Evolutionary conservation across 1,140 invertebrate genomes (phyloP), one percentile per base, ranked within the genome.

Genomic region (Battus philenor): DNA sequence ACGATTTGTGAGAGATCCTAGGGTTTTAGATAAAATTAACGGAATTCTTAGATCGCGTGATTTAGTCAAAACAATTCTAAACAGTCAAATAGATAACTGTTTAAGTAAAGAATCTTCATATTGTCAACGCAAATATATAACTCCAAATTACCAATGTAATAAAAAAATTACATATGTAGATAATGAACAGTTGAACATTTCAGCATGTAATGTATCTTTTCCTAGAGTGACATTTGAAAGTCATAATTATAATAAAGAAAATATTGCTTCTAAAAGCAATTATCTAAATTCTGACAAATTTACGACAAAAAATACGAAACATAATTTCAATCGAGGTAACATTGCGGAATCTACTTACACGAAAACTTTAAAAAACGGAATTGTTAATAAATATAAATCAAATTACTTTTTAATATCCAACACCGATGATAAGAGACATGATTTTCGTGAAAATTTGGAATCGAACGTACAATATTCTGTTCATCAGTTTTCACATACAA

Each of bases 181-280:
- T 36, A 20, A 20, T 0, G 17, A 10, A 7, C n/a, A 10, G 17
- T 6, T 16, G 1, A 34, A 34, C 16, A 10, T 17, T 33, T 33
- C 31, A 34, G 18, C 13, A 18, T 6, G 9, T 6, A 8, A 33
- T 12, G 2, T 20, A 16, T 22, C 27, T 1, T 11, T 29, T 31
- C 18, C 45, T 5, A 50, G 46, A 29, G 33, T 62, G 8, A 71
- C 65, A 8, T 71, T 52, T 32, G 54, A 74, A 34, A 71, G 68
- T 44, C 52, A 59, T 27, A 47, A 51, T 10, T 31, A 46, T 41
- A 30, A 31, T 10, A 20, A 20, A 20, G 24, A 31, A 2, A 13
- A 33, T 29, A 16, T 6, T 12, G 12, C 9, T 33, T 33, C 4
- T n/a, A n/a, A n/a, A n/a, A n/a, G n/a, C n/a, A n/a, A n/a, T n/a